Evolutionary conservation across 2,113 vertebrate species (phyloP), one percentile per base, ranked within the genome.

Genomic region (Mastomys natalensis): DNA sequence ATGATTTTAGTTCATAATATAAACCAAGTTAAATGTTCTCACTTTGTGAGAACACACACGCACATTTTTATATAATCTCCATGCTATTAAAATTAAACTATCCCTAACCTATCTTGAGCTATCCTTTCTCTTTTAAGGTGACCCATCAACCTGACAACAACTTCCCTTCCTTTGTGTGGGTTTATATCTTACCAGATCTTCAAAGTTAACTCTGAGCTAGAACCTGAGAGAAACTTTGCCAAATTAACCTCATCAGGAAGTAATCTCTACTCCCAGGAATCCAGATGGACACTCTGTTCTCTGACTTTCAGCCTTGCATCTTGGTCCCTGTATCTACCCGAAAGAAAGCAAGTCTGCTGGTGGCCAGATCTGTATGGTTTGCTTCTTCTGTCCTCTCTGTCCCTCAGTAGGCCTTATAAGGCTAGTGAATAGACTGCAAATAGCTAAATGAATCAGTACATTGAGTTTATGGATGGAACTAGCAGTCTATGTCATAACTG

Each of bases 31-130:
- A 82, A 82, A 82, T 60, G 55, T 16, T 60, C 37, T 40, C 55
- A 82, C 12, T 82, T 82, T 40, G 22, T 82, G 37, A 81, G 21
- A 81, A 60, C 24, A 29, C 58, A 60, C 55, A 40, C 55, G 22
- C n/a, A 74, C 6, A 29, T 51, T 53, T 73, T 81, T 51, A 72
- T 68, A 87, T 6, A 89, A 55, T 34, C 84, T 89, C 80, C 51
- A 51, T 58, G 58, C 90, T 51, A 89, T 70, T 86, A 86, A 91
- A 93, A 78, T 24, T 73, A 24, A 91, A 80, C n/a, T 89, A 16
- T 48, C 90, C 70, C 31, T 87, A 43, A 66, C 87, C 17, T 43
- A 77, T 74, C 78, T n/a, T 88, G 90, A 95, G n/a, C 45, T 51
- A 26, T 6, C 37, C 62, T 94, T 51, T 72, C 68, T 91, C 89